Percentiles rank a stretch among this genome's conserved stretches.
Evolutionary conservation across 2,888 invertebrate genomes (phyloP).

Genomic region (Drosophila koepferae): DNA sequence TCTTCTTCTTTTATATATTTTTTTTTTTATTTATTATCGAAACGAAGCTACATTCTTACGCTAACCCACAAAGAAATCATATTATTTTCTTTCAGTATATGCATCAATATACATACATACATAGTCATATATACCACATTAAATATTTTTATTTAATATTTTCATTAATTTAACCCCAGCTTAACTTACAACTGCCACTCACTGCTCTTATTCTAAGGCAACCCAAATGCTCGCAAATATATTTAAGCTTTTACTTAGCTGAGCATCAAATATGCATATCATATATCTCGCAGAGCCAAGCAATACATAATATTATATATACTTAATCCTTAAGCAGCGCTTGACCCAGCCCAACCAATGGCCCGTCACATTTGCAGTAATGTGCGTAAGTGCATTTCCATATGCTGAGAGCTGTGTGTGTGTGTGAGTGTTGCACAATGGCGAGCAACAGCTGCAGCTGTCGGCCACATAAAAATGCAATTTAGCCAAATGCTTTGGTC

Average conservation of each 20-base stretch:
- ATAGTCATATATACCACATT: too few relatives aligned
- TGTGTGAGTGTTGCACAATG: slow-evolving; percentile 58
- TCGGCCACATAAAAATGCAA: slow-evolving; percentile 52
- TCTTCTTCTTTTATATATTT: too few relatives aligned
- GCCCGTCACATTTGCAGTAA: slow-evolving; percentile 24
- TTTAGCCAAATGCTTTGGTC: slow-evolving; percentile 58
- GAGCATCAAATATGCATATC: background rate
- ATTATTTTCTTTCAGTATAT: too few relatives aligned
- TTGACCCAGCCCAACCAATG: slow-evolving; percentile 26
- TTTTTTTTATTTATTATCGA: too few relatives aligned
- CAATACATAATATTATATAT: background rate
- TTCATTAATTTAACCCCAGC: too few relatives aligned
- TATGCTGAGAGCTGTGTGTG: slow-evolving; percentile 18
- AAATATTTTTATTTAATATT: too few relatives aligned
- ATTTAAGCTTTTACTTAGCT: background rate
- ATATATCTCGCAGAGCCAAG: background rate
- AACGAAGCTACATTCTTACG: too few relatives aligned
- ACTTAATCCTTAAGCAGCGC: slow-evolving; percentile 12
- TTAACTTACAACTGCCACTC: background rate
- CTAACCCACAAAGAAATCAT: too few relatives aligned
- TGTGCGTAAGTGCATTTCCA: slow-evolving; percentile 44
- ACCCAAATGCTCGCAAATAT: background rate
- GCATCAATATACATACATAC: too few relatives aligned
- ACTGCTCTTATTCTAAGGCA: background rate
- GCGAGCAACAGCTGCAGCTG: slow-evolving; percentile 14